Base-by-base conservation (phyloP, 2,797 vertebrate species). In the Semotilus atromaculatus region DNA sequence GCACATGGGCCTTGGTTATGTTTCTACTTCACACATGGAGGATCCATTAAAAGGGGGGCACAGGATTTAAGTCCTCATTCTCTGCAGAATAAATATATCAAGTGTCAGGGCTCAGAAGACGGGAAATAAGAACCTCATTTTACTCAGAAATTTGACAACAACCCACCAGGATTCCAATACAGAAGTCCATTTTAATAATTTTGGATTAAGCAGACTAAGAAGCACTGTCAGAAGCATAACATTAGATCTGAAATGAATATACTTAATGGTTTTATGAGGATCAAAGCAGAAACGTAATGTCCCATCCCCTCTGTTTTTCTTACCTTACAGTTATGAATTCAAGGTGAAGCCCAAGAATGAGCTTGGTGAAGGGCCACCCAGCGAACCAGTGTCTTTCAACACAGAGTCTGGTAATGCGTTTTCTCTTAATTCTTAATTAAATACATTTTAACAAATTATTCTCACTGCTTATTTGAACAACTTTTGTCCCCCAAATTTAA, bases 301-400 rank as follows among this genome's bases (percentile, higher is more conserved):
- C 75, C 51, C 36, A 43, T 67, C 55, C 55, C 81, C 38, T 74
- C 9, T 71, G 72, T 86, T 72, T 76, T 83, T 90, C 76, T 83
- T 51, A 84, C 91, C 85, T 91, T 29, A 48, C 88, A 99, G 98
- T 88, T 99, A 99, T 21, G 97, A 97, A 93, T 99, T 99, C 89
- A 94, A 95, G 0, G 97, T 99, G 91, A 97, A 96, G 92, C 95
- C 97, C 0, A 97, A 93, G 93, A 99, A 99, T 70, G 96, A 96
- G 8, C 93, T 96, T 55, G 98, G 98, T 26, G 94, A 93, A 86
- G 97, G 97, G 38, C 98, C 97, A 11, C 89, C 92, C 29, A 98
- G 96, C 74, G 94, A 96, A 0, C 93, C 96, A 0, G 97, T 97
- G 86, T 70, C 95, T 84, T 99, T 99, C 93, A 97, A 73, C 90